Base-by-base conservation (phyloP, 2,888 invertebrate genomes). In the Muscina levida region DNA sequence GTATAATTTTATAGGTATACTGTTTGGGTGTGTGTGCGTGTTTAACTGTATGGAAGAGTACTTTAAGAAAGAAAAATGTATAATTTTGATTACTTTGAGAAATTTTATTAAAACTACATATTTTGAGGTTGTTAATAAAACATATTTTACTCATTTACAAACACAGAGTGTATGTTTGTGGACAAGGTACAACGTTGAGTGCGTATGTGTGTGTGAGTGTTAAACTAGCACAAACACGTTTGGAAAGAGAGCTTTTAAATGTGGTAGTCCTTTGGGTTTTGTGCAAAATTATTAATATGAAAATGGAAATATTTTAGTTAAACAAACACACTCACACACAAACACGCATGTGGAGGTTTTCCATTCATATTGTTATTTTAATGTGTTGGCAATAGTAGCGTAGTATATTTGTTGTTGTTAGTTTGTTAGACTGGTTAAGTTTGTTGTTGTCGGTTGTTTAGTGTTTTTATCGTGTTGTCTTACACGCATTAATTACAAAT, bases 401-500 rank as follows among this genome's bases (percentile, higher is more conserved):
- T 79, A 66, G n/a, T 48, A 46, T 31, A 26, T 42, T 59, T 66
- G 56, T 46, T 48, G 10, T 39, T 26, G 48, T 31, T 26, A 22
- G 37, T 37, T 10, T 62, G 48, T n/a, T n/a, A n/a, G 26, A 3
- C 31, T 3, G n/a, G 46, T 46, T 44, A 37, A 37, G 5, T 46
- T 11, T 19, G 6, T 24, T 13, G 53, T 11, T 53, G 53, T 37
- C 65, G 53, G 66, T 15, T 70, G 66, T 72, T 75, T 81, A 74
- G 77, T 81, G 77, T 77, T 81, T 75, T 81, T 77, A 81, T 81
- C 74, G 71, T 72, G 77, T 68, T 81, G 77, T 81, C 72, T 77
- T 74, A 81, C 81, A 81, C 68, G 81, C 67, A 74, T 81, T 81
- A 81, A 81, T 74, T 77, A 77, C 74, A 77, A 81, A 81, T 77